Conservation (phyloP, 2,113 vertebrate species). For the Podocnemis expansa region DNA sequence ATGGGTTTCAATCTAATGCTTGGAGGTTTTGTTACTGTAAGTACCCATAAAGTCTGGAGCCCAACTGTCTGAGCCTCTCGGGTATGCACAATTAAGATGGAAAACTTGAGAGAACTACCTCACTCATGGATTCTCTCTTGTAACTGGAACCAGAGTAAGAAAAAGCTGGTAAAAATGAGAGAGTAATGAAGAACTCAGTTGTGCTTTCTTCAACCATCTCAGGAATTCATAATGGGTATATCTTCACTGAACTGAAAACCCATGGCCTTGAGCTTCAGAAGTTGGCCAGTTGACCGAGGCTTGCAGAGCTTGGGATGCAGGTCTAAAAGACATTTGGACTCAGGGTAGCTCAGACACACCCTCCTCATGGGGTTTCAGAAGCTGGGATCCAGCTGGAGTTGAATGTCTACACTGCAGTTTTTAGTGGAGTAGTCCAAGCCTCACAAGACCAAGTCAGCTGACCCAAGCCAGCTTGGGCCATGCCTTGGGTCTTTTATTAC, state of each 20-base stretch:
- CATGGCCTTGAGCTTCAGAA: not conserved
- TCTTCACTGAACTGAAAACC: not conserved
- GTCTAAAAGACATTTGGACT: not conserved
- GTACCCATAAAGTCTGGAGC: not conserved
- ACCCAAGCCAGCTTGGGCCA: not conserved
- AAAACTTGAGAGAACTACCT: not conserved
- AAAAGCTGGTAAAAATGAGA: not conserved
- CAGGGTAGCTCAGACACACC: not conserved
- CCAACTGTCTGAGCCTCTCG: not conserved
- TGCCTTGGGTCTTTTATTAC: no score
- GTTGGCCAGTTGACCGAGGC: not conserved
- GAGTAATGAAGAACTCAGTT: not conserved
- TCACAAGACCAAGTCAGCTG: not conserved
- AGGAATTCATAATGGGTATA: not conserved
- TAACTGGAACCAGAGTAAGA: not conserved
- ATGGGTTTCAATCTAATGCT: not conserved
- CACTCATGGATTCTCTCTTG: fast-evolving
- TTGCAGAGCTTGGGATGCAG: not conserved
- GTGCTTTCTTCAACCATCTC: not conserved
- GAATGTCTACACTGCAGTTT: not conserved
- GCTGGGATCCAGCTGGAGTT: not conserved
- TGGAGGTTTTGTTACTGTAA: not conserved
- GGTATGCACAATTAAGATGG: fast-evolving
- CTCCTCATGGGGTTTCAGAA: not conserved
- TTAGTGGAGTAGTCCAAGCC: not conserved